Base-by-base conservation (phyloP, 1,140 invertebrate genomes). In the Anagrus nilaparvatae region DNA sequence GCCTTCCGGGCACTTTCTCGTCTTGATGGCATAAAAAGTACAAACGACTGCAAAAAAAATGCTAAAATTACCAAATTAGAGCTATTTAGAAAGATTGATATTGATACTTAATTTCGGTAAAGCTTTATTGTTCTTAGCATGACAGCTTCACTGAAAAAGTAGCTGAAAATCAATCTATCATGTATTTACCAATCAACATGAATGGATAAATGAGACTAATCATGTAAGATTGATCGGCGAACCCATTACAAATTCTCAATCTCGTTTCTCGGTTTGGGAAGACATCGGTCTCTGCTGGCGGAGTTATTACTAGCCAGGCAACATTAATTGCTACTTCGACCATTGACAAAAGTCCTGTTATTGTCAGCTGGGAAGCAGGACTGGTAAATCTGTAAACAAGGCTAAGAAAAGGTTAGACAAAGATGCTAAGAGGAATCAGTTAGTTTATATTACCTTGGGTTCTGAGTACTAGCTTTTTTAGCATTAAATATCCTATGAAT, bases 11-110 rank as follows among this genome's bases (percentile, higher is more conserved):
- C 83, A 83, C 57, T 82, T 82, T 24, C 78, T 53, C 4, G 82
- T 85, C 58, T 82, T 82, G 45, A 86, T 72, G 18, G 82, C 82
- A 57, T 84, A 86, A 16, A 82, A 67, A 2, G 81, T 85, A 59
- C 81, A 86, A 32, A 69, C 56, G 3, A 66, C 65, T 54, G 71
- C 0, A 28, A 53, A 50, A 18, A 40, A 39, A 28, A 37, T n/a
- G n/a, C n/a, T n/a, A n/a, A n/a, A n/a, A n/a, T n/a, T n/a, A n/a
- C n/a, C n/a, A n/a, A n/a, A n/a, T n/a, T n/a, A n/a, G n/a, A n/a
- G n/a, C n/a, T n/a, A n/a, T n/a, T n/a, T n/a, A n/a, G n/a, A 14
- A 33, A 33, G 8, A 25, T 40, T 4, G 25, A 40, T 14, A 33
- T n/a, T 3, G 12, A 33, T 14, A 14, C 16, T 27, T 7, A 27